phyloP scores from a whole-genome alignment of 1,140 invertebrate genomes.

The Helicoverpa armigera region DNA sequence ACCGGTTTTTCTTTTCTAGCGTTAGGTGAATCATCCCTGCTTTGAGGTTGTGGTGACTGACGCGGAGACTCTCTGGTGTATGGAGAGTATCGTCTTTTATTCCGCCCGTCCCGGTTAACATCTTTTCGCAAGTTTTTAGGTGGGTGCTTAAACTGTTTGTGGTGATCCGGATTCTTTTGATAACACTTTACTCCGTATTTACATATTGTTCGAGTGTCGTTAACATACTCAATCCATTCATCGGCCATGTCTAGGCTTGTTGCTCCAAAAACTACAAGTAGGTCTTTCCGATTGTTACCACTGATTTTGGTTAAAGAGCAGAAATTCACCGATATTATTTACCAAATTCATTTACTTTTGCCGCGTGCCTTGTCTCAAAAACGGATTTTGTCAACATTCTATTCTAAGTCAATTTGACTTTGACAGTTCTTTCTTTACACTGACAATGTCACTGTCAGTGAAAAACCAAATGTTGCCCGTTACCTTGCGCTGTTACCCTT shows the following conservation, averaged over 20 bases:
- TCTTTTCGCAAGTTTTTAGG: conserved; percentile 69
- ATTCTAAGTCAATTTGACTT: too few relatives aligned
- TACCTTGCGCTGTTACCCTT: too few relatives aligned
- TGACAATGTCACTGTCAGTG: too few relatives aligned
- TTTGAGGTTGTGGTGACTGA: background rate
- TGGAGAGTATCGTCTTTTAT: conserved; percentile 64
- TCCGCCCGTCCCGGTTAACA: conserved; percentile 47
- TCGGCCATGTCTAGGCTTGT: conserved; percentile 65
- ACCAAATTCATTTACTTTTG: too few relatives aligned
- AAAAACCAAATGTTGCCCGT: background rate
- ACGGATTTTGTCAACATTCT: too few relatives aligned
- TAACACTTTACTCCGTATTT: conserved; percentile 94
- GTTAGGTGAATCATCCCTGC: background rate
- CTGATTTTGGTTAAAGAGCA: too few relatives aligned
- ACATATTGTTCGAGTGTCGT: conserved; percentile 87
- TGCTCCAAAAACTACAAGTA: background rate
- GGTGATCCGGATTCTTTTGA: conserved; percentile 93
- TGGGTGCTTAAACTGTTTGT: conserved; percentile 92
- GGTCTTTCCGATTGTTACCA: background rate
- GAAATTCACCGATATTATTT: too few relatives aligned
- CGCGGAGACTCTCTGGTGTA: conserved; percentile 54
- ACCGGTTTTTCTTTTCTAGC: background rate
- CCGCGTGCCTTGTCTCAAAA: too few relatives aligned
- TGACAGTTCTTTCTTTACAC: too few relatives aligned
- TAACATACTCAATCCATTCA: conserved; percentile 70